These are phyloP conservation scores for Brachionus plicatilis DNA, from an alignment of 1,140 invertebrate genomes.

Conservation along the genomic window DNA sequence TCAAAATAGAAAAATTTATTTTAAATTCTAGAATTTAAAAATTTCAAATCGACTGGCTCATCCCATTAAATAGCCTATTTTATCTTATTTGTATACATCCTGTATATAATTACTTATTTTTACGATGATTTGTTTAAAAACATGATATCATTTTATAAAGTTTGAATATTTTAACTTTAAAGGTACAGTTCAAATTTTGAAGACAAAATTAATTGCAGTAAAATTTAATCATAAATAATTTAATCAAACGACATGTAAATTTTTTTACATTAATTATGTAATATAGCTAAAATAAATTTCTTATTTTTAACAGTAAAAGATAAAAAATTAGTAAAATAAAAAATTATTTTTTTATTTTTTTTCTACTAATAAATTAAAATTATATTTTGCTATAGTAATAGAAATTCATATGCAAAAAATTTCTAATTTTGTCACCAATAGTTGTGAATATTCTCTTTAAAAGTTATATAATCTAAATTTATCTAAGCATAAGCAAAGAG, in stretches of 20 bases:
- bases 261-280: not conserved
- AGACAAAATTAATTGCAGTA: not conserved
- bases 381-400: not conserved
- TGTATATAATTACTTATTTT: too few relatives aligned
- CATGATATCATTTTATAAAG: too few relatives aligned
- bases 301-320: not conserved
- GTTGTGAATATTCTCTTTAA: not conserved
- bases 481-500: not conserved
- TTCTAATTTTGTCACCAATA: not conserved
- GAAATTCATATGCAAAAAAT: not conserved
- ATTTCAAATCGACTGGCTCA: too few relatives aligned
- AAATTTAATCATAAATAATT: not conserved
- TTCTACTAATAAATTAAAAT: not conserved
- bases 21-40: too few relatives aligned
- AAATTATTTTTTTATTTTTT: not conserved
- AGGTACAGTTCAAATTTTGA: not conserved
- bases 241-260: not conserved
- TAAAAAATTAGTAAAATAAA: not conserved
- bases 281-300: not conserved
- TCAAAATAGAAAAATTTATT: too few relatives aligned
- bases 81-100: too few relatives aligned
- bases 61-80: too few relatives aligned
- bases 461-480: not conserved
- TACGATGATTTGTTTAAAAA: too few relatives aligned
- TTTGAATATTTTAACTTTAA: too few relatives aligned